A percentile compares a stretch with the other conserved stretches of the same genome.
Conservation (phyloP, 2,113 vertebrate species). For the Barbus barbus region DNA sequence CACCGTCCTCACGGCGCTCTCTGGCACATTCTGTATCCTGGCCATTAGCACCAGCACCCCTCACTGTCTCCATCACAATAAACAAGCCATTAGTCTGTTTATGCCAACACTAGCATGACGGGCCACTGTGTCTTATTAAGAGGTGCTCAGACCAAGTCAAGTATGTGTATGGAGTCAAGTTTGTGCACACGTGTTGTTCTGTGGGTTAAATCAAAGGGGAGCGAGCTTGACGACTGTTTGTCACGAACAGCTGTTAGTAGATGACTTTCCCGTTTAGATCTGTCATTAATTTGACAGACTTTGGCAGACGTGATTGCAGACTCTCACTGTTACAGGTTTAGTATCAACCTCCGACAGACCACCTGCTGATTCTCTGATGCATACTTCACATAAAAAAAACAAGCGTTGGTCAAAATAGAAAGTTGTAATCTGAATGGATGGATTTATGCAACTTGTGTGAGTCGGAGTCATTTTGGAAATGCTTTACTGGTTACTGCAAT, state of each 20-base stretch:
- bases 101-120: neutral
- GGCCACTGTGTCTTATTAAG: neutral
- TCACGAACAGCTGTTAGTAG: slow-evolving; percentile 9
- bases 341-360: neutral
- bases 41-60: slow-evolving; percentile 10
- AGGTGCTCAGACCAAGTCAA: neutral
- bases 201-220: neutral
- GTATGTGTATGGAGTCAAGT: neutral
- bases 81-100: slow-evolving; percentile 35
- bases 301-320: neutral
- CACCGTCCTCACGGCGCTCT: neutral
- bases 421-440: neutral
- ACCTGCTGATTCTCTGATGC: neutral
- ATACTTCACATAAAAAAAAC: too few relatives aligned
- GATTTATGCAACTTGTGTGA: neutral
- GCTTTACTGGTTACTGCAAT: too few relatives aligned
- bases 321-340: neutral
- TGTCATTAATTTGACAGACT: neutral
- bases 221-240: neutral
- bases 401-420: neutral
- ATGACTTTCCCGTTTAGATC: neutral
- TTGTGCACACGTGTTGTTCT: neutral
- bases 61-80: slow-evolving; percentile 6
- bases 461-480: too few relatives aligned
- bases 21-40: slow-evolving; percentile 16